Percentiles rank a stretch among this genome's conserved stretches.
Conservation (phyloP, 2,113 vertebrate genomes). For the Oriolus oriolus region DNA sequence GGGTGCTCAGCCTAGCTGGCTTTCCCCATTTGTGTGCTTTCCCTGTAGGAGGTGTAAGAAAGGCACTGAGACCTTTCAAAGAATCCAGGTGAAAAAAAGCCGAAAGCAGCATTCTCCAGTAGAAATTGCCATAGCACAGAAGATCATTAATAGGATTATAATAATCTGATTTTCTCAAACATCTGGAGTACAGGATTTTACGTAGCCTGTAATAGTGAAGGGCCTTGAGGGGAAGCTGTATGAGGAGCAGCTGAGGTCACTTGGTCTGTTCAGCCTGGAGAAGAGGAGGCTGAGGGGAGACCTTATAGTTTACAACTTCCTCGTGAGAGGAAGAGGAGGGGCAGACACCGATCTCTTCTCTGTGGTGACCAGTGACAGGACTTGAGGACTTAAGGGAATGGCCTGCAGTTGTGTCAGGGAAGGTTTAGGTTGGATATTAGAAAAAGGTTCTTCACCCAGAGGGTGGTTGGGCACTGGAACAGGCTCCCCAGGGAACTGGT, state of each 20-base stretch:
- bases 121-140: background rate
- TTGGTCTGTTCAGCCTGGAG: background rate
- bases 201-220: background rate
- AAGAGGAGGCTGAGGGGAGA: background rate
- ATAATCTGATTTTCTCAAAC: background rate
- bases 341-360: background rate
- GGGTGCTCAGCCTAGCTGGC: background rate
- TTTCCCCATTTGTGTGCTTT: background rate
- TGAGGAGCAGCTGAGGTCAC: background rate
- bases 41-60: background rate
- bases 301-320: background rate
- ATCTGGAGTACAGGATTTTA: background rate
- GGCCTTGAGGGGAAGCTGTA: background rate
- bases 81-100: background rate
- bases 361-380: background rate
- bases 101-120: background rate
- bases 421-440: background rate
- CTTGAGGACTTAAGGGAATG: background rate
- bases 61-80: background rate
- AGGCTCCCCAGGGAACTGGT: background rate
- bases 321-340: fast-evolving
- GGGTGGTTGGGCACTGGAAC: background rate
- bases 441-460: background rate
- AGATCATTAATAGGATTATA: background rate
- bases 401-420: background rate